Conservation (phyloP, 2,113 vertebrate genomes). For the Xenopus laevis region DNA sequence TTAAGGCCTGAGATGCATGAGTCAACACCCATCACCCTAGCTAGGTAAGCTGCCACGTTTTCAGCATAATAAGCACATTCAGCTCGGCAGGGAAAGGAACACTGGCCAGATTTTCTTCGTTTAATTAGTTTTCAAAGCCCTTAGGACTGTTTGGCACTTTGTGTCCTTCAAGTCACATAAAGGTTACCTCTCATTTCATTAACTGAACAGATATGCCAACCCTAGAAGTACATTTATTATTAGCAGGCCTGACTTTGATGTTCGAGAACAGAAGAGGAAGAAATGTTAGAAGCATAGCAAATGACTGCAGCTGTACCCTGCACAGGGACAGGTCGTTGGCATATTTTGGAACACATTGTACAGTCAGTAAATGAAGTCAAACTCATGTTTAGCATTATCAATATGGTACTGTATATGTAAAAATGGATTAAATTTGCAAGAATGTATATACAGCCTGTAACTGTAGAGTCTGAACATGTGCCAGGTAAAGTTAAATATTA, state of each 20-base stretch:
- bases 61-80: slow-evolving; percentile 46
- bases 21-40: slow-evolving; percentile 28
- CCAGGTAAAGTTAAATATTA: too few relatives aligned
- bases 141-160: slow-evolving; percentile 50
- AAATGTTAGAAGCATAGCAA: slow-evolving; percentile 32
- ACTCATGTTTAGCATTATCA: slow-evolving; percentile 15
- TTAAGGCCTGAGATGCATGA: slow-evolving; percentile 3
- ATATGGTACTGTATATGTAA: not conserved
- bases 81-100: slow-evolving; percentile 44
- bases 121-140: slow-evolving; percentile 61
- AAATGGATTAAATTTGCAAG: not conserved
- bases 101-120: slow-evolving; percentile 49
- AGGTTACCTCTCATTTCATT: slow-evolving; percentile 57
- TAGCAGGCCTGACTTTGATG: slow-evolving; percentile 54
- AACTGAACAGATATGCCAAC: slow-evolving; percentile 46
- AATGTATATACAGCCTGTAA: not conserved
- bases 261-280: slow-evolving; percentile 25
- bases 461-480: not conserved
- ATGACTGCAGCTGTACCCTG: slow-evolving; percentile 36
- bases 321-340: slow-evolving; percentile 17
- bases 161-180: slow-evolving; percentile 56
- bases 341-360: slow-evolving; percentile 3
- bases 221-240: slow-evolving; percentile 51
- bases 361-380: slow-evolving; percentile 11
- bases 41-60: slow-evolving; percentile 41